Percentiles rank a stretch among this genome's conserved stretches.
Conservation (phyloP, 2,797 vertebrate species). For the Vireo griseus region DNA sequence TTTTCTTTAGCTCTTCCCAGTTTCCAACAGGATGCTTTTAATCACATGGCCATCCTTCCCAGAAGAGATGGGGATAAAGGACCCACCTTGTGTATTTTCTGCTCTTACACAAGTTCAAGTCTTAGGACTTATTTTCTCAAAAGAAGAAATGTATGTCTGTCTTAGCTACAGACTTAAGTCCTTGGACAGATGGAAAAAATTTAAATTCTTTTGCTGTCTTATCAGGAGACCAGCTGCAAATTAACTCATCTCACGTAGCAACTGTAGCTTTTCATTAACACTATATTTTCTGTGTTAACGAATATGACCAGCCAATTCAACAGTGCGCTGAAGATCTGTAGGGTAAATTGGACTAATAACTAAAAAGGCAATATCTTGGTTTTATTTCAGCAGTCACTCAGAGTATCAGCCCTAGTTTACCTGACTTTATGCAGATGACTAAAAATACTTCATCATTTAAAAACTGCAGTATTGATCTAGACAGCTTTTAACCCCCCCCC, state of each 20-base stretch:
- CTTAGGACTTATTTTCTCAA: background rate
- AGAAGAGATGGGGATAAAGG: background rate
- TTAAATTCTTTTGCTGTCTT: background rate
- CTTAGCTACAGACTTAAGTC: background rate
- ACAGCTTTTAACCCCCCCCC: background rate
- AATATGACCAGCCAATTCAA: background rate
- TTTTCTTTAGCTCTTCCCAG: background rate
- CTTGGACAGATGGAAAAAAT: background rate
- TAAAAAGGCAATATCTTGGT: background rate
- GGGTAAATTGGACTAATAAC: background rate
- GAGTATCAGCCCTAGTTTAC: background rate
- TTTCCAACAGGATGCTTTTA: background rate
- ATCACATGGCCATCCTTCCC: background rate
- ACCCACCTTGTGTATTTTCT: background rate
- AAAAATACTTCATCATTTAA: background rate
- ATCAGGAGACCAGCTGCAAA: background rate
- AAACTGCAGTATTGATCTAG: slow-evolving; percentile 49
- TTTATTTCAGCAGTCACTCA: background rate
- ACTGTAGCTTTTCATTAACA: background rate
- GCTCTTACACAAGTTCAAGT: background rate
- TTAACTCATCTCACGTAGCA: background rate
- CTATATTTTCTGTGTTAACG: background rate
- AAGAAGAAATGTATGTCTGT: background rate
- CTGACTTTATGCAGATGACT: background rate
- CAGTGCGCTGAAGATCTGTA: background rate